phyloP scores from a whole-genome alignment of 92 coral and sea anemone species.

The Ricordea florida region DNA sequence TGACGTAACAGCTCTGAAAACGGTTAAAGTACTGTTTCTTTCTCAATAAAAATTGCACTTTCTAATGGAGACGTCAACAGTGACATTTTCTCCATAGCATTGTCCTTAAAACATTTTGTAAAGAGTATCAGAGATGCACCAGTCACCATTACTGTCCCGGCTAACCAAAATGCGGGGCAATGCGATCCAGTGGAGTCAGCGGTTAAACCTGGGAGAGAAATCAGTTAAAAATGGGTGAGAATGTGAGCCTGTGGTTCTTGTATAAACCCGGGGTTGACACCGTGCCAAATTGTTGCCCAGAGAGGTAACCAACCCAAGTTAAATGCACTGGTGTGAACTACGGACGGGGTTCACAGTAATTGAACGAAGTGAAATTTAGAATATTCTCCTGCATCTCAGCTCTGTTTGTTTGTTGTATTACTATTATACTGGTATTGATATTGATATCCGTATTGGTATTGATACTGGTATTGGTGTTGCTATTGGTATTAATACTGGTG shows the following conservation, averaged over 20 bases:
- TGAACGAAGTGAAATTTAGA: no score
- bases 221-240: neutral
- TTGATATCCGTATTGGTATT: no score
- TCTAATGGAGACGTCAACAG: no score
- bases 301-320: no score
- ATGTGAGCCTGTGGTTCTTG: neutral
- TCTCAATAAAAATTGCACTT: neutral
- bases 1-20: no score
- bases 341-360: no score
- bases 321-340: no score
- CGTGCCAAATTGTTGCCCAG: neutral
- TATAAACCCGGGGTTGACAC: neutral
- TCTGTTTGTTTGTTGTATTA: no score
- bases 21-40: neutral
- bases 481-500: no score
- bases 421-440: no score
- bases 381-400: no score
- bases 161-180: conserved; percentile 23
- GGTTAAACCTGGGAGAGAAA: neutral
- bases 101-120: neutral
- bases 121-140: conserved; percentile 27
- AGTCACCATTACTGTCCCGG: conserved; percentile 11
- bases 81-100: neutral
- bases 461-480: no score
- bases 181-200: conserved; percentile 19